phyloP scores from a whole-genome alignment of 2,888 invertebrate genomes.

The Homarus gammarus region DNA sequence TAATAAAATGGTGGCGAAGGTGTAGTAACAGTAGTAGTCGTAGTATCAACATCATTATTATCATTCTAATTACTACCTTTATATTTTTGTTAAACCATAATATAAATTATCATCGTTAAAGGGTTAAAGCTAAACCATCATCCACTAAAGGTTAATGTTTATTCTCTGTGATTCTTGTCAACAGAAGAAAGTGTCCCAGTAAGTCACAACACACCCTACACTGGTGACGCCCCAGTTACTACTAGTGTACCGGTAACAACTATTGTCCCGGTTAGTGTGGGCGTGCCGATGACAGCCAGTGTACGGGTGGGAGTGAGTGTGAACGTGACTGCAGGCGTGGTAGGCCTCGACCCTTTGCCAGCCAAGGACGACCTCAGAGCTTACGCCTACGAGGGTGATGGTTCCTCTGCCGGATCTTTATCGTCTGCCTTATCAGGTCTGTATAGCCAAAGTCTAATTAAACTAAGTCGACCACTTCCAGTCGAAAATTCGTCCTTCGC shows the following conservation, averaged over 20 bases:
- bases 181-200: not conserved
- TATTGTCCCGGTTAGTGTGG: not conserved
- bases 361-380: conserved; percentile 68
- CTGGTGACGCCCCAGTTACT: not conserved
- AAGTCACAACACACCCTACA: not conserved
- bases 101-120: no score
- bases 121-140: not conserved
- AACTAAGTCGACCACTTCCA: no score
- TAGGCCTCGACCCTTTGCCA: conserved; percentile 11
- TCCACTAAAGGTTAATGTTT: no score
- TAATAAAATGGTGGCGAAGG: no score
- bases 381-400: conserved; percentile 75
- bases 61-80: no score
- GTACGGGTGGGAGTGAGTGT: not conserved
- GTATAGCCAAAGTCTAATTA: not conserved
- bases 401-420: conserved; percentile 61
- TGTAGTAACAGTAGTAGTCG: no score
- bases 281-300: not conserved
- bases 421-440: conserved; percentile 60
- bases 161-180: not conserved
- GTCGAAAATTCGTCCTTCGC: no score
- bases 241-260: not conserved
- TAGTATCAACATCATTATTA: no score
- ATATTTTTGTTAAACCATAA: no score
- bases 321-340: not conserved